Conservation (phyloP, 2,113 vertebrate genomes). For the Labrus mixtus region DNA sequence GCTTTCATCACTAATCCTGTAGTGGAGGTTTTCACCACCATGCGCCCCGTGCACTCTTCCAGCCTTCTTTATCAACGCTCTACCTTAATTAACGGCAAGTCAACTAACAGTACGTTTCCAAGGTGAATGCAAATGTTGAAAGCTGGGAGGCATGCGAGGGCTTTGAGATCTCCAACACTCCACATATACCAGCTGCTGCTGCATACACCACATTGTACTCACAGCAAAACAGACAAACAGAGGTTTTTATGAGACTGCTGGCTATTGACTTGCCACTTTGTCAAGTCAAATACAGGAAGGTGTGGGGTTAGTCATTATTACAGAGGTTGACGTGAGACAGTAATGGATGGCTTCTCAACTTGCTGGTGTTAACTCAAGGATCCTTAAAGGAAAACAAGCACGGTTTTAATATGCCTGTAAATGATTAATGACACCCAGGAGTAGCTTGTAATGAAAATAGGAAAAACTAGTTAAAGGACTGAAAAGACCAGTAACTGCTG, state of each 20-base stretch:
- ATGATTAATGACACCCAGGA: slow-evolving; percentile 42
- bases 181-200: slow-evolving; percentile 28
- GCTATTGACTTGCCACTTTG: slow-evolving; percentile 39
- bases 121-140: slow-evolving; percentile 63
- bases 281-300: slow-evolving; percentile 46
- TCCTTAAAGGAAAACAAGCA: slow-evolving; percentile 35
- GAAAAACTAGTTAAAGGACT: slow-evolving; percentile 1
- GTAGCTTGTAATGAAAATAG: slow-evolving; percentile 9
- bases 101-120: slow-evolving; percentile 61
- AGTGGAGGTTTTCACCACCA: slow-evolving; percentile 32
- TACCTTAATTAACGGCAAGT: slow-evolving; percentile 69
- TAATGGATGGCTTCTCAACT: slow-evolving; percentile 30
- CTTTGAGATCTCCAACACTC: slow-evolving; percentile 20
- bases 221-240: not conserved
- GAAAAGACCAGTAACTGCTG: slow-evolving; percentile 1
- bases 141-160: slow-evolving; percentile 21
- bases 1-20: slow-evolving; percentile 56
- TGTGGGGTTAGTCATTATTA: slow-evolving; percentile 62
- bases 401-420: slow-evolving; percentile 36
- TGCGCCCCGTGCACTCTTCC: slow-evolving; percentile 20
- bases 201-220: slow-evolving; percentile 25
- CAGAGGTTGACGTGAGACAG: slow-evolving; percentile 37
- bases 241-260: slow-evolving; percentile 30
- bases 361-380: slow-evolving; percentile 31
- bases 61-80: slow-evolving; percentile 54